Conservation (phyloP, 2,888 invertebrate species). For the Malthinus seriepunctatus region DNA sequence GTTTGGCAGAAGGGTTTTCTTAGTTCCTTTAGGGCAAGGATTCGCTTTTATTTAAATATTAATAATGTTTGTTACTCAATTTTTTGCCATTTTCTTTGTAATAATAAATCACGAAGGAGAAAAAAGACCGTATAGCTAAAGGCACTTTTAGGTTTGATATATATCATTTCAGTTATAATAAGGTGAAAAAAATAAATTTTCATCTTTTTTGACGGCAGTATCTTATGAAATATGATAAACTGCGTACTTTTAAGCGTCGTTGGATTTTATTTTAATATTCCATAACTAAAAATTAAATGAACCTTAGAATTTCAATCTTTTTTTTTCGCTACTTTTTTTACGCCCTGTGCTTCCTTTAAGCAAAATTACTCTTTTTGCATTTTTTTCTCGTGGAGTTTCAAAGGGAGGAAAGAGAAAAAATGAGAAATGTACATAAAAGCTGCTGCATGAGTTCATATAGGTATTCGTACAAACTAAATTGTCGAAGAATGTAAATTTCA, state of each 20-base stretch:
- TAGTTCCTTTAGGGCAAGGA: no score
- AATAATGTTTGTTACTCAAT: no score
- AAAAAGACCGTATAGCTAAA: no score
- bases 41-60: no score
- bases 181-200: slow-evolving; percentile 13
- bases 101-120: no score
- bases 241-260: slow-evolving; percentile 17
- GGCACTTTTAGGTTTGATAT: no score
- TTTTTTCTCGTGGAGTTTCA: not conserved
- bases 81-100: no score
- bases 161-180: not conserved
- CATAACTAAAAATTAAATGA: slow-evolving; percentile 20
- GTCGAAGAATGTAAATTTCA: slow-evolving; percentile 23
- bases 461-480: slow-evolving; percentile 18
- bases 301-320: slow-evolving; percentile 15
- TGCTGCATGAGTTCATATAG: slow-evolving; percentile 7
- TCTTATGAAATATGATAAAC: slow-evolving; percentile 10
- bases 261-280: slow-evolving; percentile 12
- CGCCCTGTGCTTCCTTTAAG: not conserved
- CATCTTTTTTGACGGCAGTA: slow-evolving; percentile 7
- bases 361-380: not conserved
- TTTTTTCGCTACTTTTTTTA: slow-evolving; percentile 4
- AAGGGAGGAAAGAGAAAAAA: no score
- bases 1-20: no score
- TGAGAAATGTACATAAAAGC: not conserved